Percentiles rank a stretch among this genome's conserved stretches.
phyloP scores from a whole-genome alignment of 1,140 invertebrate genomes.

The Antheraea pernyi region DNA sequence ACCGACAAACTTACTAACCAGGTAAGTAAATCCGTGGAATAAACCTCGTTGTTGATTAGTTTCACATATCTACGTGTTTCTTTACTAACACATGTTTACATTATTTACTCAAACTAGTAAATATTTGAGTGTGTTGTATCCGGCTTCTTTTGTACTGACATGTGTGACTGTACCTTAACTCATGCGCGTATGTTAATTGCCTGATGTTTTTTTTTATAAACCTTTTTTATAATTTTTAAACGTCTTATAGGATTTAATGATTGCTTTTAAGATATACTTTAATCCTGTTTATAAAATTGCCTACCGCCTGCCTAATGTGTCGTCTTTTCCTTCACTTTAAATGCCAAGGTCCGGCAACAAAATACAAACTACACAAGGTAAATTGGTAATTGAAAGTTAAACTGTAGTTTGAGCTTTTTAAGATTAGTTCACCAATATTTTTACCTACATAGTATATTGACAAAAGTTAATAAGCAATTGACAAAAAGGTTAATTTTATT shows the following conservation, averaged over 20 bases:
- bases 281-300: conserved; percentile 23
- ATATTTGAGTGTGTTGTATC: conserved; percentile 12
- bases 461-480: too few species aligned
- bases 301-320: conserved; percentile 27
- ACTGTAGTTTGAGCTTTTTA: conserved; percentile 12
- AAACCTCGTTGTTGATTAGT: neutral
- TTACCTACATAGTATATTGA: neutral
- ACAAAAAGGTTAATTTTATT: too few species aligned
- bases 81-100: conserved; percentile 4
- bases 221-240: conserved; percentile 22
- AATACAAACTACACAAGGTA: conserved; percentile 33
- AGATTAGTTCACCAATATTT: neutral
- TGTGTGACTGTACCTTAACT: neutral
- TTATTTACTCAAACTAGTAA: conserved; percentile 10
- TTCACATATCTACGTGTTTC: conserved; percentile 5
- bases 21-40: neutral
- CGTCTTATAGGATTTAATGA: conserved; percentile 35
- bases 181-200: conserved; percentile 1
- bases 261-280: conserved; percentile 28
- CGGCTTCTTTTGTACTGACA: conserved; percentile 2
- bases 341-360: conserved; percentile 46
- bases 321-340: conserved; percentile 47
- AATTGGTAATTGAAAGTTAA: conserved; percentile 29
- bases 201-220: neutral
- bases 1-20: too few species aligned